A percentile compares a stretch with the other conserved stretches of the same genome.
Conservation (phyloP, 23 tunicate species). For the Aplidium turbinatum region DNA sequence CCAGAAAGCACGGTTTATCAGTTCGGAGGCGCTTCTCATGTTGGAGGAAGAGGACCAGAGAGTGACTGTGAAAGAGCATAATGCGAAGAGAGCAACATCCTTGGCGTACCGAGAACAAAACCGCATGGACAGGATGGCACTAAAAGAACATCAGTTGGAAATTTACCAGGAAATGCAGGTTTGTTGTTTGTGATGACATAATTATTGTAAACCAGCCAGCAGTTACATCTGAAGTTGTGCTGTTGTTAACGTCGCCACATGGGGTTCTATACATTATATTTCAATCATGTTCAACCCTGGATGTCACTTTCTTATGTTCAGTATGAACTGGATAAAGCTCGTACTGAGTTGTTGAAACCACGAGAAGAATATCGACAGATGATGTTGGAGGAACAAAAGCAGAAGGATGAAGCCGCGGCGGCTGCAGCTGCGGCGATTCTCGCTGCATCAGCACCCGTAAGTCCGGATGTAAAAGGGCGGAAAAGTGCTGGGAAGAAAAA, state of each 20-base stretch:
- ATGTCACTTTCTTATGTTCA: constrained; percentile 17
- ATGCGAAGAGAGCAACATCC: constrained; percentile 29
- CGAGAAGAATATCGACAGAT: constrained; percentile 67
- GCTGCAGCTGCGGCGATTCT: constrained; percentile 43
- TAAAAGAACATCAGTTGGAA: constrained; percentile 67
- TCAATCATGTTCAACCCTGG: neutral
- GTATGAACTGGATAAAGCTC: constrained; percentile 53
- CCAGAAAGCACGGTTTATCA: neutral
- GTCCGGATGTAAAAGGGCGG: constrained; percentile 55
- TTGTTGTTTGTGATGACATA: neutral
- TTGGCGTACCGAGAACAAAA: constrained; percentile 53
- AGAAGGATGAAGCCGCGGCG: constrained; percentile 50
- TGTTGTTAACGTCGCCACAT: no score
- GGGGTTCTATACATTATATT: neutral
- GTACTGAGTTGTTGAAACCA: constrained; percentile 63
- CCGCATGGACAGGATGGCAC: constrained; percentile 17
- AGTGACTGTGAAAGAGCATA: constrained; percentile 3
- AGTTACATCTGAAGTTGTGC: no score
- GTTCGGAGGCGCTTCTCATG: neutral
- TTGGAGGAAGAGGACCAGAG: constrained; percentile 28
- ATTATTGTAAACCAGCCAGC: no score
- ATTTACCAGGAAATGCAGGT: constrained; percentile 79
- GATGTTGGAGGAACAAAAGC: constrained; percentile 55
- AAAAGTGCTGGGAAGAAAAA: constrained; percentile 81
- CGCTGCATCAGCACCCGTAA: constrained; percentile 44